These are phyloP conservation scores for Philhelius pedissequus DNA, from an alignment of 2,888 invertebrate species.

Conservation along the genomic window DNA sequence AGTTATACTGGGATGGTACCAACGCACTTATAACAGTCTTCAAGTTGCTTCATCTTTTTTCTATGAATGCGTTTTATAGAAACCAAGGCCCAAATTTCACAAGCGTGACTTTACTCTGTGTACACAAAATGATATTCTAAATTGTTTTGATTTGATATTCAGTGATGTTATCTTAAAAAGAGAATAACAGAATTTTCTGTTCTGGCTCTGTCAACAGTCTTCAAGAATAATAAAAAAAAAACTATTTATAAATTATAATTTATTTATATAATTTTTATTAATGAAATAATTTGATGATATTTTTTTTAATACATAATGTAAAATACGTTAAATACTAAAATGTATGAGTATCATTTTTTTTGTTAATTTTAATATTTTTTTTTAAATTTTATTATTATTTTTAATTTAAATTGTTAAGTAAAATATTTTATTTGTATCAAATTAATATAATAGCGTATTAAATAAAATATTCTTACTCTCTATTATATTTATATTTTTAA, in stretches of 20 bases:
- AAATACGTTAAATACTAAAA: constrained; percentile 69
- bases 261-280: constrained; percentile 34
- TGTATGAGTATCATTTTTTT: constrained; percentile 77
- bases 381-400: constrained; percentile 4
- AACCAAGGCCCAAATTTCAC: too few species aligned
- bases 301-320: constrained; percentile 20
- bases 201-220: too few species aligned
- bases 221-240: neutral
- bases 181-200: too few species aligned
- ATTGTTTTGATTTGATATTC: too few species aligned
- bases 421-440: neutral
- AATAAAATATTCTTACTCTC: neutral
- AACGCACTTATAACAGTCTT: too few species aligned
- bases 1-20: too few species aligned
- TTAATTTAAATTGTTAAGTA: neutral
- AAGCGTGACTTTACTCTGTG: too few species aligned
- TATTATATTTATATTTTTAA: neutral
- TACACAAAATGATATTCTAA: too few species aligned
- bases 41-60: too few species aligned
- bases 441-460: constrained; percentile 18
- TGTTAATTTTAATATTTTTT: constrained; percentile 61
- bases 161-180: too few species aligned
- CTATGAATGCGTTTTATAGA: too few species aligned
- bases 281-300: neutral
- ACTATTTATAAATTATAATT: neutral